Evolutionary conservation across 1,140 invertebrate species (phyloP).

Genomic region (Cydia fagiglandana): DNA sequence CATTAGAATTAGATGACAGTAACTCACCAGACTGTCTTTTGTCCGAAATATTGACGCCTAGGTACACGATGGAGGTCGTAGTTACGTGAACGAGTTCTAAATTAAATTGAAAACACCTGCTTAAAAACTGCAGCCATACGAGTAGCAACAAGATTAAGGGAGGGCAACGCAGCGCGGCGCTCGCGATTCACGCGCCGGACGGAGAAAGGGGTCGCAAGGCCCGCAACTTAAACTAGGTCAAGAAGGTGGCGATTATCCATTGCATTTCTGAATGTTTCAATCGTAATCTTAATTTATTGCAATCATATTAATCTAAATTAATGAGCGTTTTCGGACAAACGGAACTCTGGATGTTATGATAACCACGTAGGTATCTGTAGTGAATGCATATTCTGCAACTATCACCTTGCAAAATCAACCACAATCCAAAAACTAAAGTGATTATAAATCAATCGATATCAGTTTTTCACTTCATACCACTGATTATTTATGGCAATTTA

Average conservation of each 20-base stretch:
- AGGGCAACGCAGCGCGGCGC: slow-evolving; percentile 52
- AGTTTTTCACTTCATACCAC: slow-evolving; percentile 26
- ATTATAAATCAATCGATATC: slow-evolving; percentile 6
- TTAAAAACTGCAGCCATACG: slow-evolving; percentile 38
- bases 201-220: slow-evolving; percentile 61
- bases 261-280: slow-evolving; percentile 50
- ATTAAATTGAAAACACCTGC: slow-evolving; percentile 20
- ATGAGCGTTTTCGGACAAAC: slow-evolving; percentile 67
- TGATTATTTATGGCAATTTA: slow-evolving; percentile 22
- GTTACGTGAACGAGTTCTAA: slow-evolving; percentile 7
- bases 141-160: slow-evolving; percentile 48
- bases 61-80: background rate
- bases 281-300: slow-evolving; percentile 45
- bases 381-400: slow-evolving; percentile 71
- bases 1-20: slow-evolving; percentile 56
- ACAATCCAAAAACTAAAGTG: slow-evolving; percentile 48
- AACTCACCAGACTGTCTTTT: slow-evolving; percentile 66
- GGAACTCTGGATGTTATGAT: slow-evolving; percentile 61
- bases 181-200: slow-evolving; percentile 39
- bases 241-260: slow-evolving; percentile 53
- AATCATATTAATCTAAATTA: slow-evolving; percentile 34
- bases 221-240: slow-evolving; percentile 57
- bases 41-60: slow-evolving; percentile 58
- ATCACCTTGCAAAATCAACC: slow-evolving; percentile 59
- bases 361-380: slow-evolving; percentile 59